Evolutionary conservation across 2,113 vertebrate species (phyloP).

Genomic region (Malurus elegans): DNA sequence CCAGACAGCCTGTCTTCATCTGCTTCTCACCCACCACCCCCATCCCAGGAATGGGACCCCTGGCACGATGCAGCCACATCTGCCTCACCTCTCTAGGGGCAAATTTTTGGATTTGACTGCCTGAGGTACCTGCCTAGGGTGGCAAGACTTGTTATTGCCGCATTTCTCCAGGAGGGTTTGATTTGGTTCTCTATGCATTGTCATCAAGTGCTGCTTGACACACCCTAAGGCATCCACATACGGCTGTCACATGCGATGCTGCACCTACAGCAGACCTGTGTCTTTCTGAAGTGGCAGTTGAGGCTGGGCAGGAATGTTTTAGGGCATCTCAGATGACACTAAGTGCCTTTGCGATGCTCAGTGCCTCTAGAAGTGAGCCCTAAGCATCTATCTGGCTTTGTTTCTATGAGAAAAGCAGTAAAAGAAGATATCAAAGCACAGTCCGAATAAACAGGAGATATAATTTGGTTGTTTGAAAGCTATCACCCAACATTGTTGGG

Average conservation of each 20-base stretch:
- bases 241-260: not conserved
- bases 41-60: accelerated
- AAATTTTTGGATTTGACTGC: not conserved
- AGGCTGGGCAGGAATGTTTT: not conserved
- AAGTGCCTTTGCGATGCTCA: not conserved
- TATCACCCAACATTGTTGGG: not conserved
- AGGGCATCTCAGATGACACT: constrained; percentile 20
- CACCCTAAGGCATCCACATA: constrained; percentile 8
- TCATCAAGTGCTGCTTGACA: not conserved
- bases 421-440: not conserved
- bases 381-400: not conserved
- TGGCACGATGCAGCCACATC: accelerated
- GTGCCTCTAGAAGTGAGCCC: not conserved
- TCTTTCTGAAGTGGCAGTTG: constrained; percentile 37
- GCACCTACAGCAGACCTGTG: constrained; percentile 1
- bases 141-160: not conserved
- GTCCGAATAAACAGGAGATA: not conserved
- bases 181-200: not conserved
- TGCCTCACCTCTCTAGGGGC: not conserved
- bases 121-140: not conserved
- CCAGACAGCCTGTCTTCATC: not conserved
- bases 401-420: not conserved
- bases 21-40: not conserved
- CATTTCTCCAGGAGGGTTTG: not conserved
- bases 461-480: not conserved